Base-by-base conservation (phyloP, 2,113 vertebrate species). In the Delphinapterus leucas region DNA sequence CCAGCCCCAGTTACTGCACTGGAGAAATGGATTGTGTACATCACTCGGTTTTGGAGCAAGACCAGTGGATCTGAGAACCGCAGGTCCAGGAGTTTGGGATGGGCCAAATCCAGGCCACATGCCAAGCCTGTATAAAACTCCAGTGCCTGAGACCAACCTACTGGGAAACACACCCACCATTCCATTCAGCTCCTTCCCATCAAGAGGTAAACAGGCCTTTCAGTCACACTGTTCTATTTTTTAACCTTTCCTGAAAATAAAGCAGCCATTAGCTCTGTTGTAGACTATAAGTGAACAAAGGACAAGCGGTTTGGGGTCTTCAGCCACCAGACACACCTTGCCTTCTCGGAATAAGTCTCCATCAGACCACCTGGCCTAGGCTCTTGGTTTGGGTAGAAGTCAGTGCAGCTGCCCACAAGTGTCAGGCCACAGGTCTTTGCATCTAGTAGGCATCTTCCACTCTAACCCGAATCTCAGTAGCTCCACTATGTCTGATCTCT, bases 91-190 rank as follows among this genome's bases (percentile, higher is more conserved):
- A 70, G 68, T n/a, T 91, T 58, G 58, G 63, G 97, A 88, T 79
- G 61, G 68, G 55, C 36, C 80, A 53, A 1, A 18, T 90, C 20
- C 90, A 96, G 67, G 55, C 65, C 85, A 5, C 31, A 25, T 60
- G 36, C n/a, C 93, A 21, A 95, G 25, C 83, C 13, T 83, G n/a
- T 96, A 58, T 83, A 99, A 98, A 81, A 49, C 61, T 33, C 97
- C 99, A 5, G 98, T 99, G 83, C 98, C 98, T 0, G 98, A 99
- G 97, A 98, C 97, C 74, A 97, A 38, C 92, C 13, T 28, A 0
- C 60, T 8, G 0, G 77, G 95, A 71, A 97, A 76, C 14, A 28
- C 38, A 28, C 92, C 49, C 0, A 23, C 92, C 44, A 87, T 93
- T 60, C 97, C 95, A 60, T 90, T 88, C 44, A 53, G 21, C 73